A percentile compares a stretch with the other conserved stretches of the same genome.
Evolutionary conservation across 1,140 invertebrate species (phyloP).

Genomic region (Colletes latitarsis): DNA sequence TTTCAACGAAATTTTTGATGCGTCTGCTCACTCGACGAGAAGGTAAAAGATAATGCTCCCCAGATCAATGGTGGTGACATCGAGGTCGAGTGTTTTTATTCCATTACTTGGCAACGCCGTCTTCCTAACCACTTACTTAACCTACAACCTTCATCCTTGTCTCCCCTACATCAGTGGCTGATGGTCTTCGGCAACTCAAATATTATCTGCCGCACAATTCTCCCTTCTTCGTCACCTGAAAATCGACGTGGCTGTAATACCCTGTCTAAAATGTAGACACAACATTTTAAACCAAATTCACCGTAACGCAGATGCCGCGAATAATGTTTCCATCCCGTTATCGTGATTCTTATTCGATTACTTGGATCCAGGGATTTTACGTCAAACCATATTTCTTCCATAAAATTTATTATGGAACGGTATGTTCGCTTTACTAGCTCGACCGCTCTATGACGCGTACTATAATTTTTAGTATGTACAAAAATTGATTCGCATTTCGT

Average conservation of each 20-base stretch:
- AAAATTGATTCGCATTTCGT: too few relatives aligned
- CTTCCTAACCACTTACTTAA: conserved; percentile 77
- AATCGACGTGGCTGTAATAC: not conserved
- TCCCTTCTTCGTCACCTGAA: conserved; percentile 7
- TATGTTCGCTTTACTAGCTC: not conserved
- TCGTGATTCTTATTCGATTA: conserved; percentile 50
- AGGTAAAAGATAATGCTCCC: conserved; percentile 48
- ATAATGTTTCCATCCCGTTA: conserved; percentile 27
- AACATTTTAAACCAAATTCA: conserved; percentile 46
- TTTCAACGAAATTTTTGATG: conserved; percentile 46
- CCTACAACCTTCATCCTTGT: conserved; percentile 65
- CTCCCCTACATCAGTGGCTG: conserved; percentile 37
- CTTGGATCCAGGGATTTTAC: not conserved
- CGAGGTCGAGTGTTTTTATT: conserved; percentile 76
- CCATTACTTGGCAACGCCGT: conserved; percentile 68
- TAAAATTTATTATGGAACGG: not conserved
- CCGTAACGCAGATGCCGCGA: conserved; percentile 13
- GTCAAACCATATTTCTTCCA: too few relatives aligned
- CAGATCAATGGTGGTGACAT: conserved; percentile 56
- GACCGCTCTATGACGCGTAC: not conserved
- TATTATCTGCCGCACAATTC: conserved; percentile 69
- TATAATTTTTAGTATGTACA: too few relatives aligned
- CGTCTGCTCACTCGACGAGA: conserved; percentile 44
- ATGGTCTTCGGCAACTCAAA: conserved; percentile 71
- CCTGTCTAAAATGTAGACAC: conserved; percentile 22